Conservation (phyloP, 2,888 invertebrate genomes). For the Synanthedon tipuliformis region DNA sequence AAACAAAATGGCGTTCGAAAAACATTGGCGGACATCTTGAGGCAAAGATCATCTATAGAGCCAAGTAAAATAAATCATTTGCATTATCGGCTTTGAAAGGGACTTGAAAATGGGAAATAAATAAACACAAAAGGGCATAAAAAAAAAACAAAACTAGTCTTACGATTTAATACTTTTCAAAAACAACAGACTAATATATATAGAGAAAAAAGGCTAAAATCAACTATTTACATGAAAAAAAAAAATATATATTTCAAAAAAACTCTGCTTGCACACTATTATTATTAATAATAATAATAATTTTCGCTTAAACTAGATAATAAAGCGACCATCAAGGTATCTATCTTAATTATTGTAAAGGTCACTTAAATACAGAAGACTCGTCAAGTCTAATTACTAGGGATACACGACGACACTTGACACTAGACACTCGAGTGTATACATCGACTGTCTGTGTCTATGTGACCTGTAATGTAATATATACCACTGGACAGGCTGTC, state of each 20-base stretch:
- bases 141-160: constrained; percentile 22
- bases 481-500: too few species aligned
- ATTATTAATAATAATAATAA: constrained; percentile 6
- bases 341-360: constrained; percentile 3
- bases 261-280: constrained; percentile 7
- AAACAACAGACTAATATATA: constrained; percentile 28
- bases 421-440: too few species aligned
- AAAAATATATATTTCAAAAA: constrained; percentile 10
- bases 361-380: constrained; percentile 19
- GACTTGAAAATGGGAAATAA: not conserved
- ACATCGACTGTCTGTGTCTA: too few species aligned
- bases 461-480: too few species aligned
- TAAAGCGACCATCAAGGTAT: not conserved
- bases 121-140: constrained; percentile 3
- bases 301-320: constrained; percentile 3
- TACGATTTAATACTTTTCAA: constrained; percentile 44
- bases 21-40: too few species aligned
- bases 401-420: constrained; percentile 2
- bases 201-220: constrained; percentile 24
- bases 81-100: not conserved
- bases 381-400: constrained; percentile 13
- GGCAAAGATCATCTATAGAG: too few species aligned
- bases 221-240: constrained; percentile 36
- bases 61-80: too few species aligned
- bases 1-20: too few species aligned